These are phyloP conservation scores for Catamblyrhynchus diadema DNA, from an alignment of 2,797 vertebrate genomes.

Conservation along the genomic window DNA sequence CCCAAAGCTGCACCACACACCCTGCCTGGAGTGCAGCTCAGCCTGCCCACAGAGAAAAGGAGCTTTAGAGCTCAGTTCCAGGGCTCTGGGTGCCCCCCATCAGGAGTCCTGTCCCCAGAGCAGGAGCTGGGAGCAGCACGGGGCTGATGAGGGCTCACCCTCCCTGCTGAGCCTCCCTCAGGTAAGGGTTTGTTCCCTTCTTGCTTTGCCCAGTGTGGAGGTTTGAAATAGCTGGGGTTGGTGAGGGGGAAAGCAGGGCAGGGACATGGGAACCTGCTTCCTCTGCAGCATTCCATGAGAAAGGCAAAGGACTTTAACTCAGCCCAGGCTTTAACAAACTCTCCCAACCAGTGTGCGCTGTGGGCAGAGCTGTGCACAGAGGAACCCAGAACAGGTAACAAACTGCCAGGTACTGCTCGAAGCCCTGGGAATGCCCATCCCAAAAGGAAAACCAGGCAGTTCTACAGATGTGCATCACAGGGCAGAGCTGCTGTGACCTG, in stretches of 20 bases:
- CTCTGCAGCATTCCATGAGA: not conserved
- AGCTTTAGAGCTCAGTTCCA: not conserved
- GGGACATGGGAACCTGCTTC: not conserved
- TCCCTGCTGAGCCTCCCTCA: not conserved
- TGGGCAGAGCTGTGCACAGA: not conserved
- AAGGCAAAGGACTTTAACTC: not conserved
- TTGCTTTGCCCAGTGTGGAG: not conserved
- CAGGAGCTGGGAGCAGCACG: not conserved
- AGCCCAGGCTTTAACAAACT: not conserved
- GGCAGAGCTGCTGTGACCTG: rapidly evolving
- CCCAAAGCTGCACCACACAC: not conserved
- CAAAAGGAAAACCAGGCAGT: not conserved
- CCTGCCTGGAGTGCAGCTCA: not conserved
- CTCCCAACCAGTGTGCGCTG: not conserved
- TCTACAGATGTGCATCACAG: not conserved
- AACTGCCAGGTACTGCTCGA: not conserved
- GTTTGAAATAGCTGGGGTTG: not conserved
- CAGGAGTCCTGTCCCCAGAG: not conserved
- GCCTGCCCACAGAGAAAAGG: not conserved
- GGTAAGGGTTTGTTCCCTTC: not conserved
- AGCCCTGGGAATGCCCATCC: not conserved
- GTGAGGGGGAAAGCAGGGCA: not conserved
- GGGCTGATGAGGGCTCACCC: not conserved
- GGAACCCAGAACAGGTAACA: rapidly evolving
- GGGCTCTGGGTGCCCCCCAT: not conserved